Evolutionary conservation across 2,888 invertebrate species (phyloP), one percentile per base, ranked within the genome.

Genomic region (Elysia crispata): DNA sequence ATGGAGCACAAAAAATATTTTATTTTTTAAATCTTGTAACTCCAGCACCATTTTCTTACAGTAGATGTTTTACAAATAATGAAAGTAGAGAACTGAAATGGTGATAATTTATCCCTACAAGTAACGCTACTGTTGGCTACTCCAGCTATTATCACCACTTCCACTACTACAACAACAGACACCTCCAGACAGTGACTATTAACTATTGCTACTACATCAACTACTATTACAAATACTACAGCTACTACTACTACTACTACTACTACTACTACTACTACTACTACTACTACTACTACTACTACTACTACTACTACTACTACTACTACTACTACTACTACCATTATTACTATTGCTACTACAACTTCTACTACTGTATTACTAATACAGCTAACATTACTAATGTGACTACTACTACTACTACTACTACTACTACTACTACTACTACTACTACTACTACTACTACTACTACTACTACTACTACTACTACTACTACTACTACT

Each of bases 171-270:
- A n/a, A n/a, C n/a, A n/a, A n/a, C n/a, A n/a, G n/a, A n/a, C n/a
- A n/a, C n/a, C n/a, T n/a, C n/a, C n/a, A n/a, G n/a, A n/a, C n/a
- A n/a, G n/a, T n/a, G n/a, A n/a, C n/a, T n/a, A n/a, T n/a, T n/a
- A n/a, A 54, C 54, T 54, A 54, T 18, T 54, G 18, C 54, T 54
- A 54, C 54, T 54, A 54, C 54, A 15, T 15, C 54, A 15, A 54
- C 54, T 54, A n/a, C n/a, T n/a, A n/a, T n/a, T n/a, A n/a, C n/a
- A n/a, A n/a, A n/a, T n/a, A n/a, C n/a, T n/a, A n/a, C n/a, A n/a
- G n/a, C n/a, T n/a, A n/a, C n/a, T n/a, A n/a, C n/a, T 54, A 54
- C 54, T 54, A 54, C 54, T 54, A 54, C 54, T 54, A 54, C 54
- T 15, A 54, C 54, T 54, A 54, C 54, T 54, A 54, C 54, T 54